A percentile compares a stretch with the other conserved stretches of the same genome.
phyloP scores from a whole-genome alignment of 1,140 invertebrate genomes.

The Drosophila yakuba region DNA sequence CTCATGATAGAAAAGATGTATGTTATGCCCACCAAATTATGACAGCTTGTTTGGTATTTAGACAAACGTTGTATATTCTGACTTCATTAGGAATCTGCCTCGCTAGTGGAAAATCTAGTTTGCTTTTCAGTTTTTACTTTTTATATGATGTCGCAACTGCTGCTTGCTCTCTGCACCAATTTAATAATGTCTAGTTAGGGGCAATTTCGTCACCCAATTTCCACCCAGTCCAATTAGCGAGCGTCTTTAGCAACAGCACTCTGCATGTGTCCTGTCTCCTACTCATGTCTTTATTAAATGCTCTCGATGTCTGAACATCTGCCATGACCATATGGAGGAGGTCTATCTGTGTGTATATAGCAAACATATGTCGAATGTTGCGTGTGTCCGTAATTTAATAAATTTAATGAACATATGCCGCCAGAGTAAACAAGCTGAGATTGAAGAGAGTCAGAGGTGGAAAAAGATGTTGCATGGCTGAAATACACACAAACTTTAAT shows the following conservation, averaged over 20 bases:
- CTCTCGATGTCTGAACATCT: conserved; percentile 52
- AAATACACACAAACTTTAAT: conserved; percentile 34
- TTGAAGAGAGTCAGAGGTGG: conserved; percentile 21
- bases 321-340: conserved; percentile 36
- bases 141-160: neutral
- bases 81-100: conserved; percentile 1
- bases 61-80: no score
- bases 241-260: conserved; percentile 49
- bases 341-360: neutral
- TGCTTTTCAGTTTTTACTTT: conserved; percentile 2
- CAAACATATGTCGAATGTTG: conserved; percentile 12
- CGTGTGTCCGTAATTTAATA: conserved; percentile 74
- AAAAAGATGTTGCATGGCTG: conserved; percentile 30
- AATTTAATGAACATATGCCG: conserved; percentile 81
- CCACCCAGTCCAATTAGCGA: conserved; percentile 47
- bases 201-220: conserved; percentile 6
- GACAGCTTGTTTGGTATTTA: no score
- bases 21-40: no score
- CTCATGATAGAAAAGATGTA: no score
- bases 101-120: neutral
- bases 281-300: conserved; percentile 59
- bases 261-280: conserved; percentile 27
- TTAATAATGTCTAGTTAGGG: conserved; percentile 24
- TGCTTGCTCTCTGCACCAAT: neutral
- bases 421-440: conserved; percentile 33